These are phyloP conservation scores for Lanius collurio DNA, from an alignment of 2,113 vertebrate genomes.

Conservation along the genomic window DNA sequence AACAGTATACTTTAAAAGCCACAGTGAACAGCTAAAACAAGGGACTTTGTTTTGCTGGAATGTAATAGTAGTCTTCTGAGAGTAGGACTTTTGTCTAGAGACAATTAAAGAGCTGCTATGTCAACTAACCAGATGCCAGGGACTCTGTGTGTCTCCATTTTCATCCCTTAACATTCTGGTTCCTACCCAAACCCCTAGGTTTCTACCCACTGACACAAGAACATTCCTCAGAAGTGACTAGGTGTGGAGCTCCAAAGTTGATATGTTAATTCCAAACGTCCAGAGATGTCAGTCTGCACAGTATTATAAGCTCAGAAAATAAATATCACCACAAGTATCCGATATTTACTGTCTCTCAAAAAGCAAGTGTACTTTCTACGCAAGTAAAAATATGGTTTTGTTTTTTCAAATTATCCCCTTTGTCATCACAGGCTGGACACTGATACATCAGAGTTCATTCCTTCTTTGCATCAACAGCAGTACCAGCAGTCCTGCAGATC, in stretches of 20 bases:
- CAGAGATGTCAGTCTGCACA: neutral
- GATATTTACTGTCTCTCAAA: neutral
- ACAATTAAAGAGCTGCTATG: neutral
- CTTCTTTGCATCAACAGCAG: neutral
- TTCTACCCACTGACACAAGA: neutral
- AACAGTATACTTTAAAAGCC: neutral
- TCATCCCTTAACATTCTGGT: neutral
- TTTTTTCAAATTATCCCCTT: neutral
- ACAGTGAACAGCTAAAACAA: neutral
- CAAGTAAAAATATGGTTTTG: neutral
- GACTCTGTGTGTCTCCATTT: neutral
- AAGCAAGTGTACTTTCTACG: neutral
- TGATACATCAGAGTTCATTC: neutral
- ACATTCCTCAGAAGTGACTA: neutral
- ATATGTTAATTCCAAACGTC: neutral
- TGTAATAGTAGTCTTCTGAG: neutral
- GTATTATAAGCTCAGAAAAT: neutral
- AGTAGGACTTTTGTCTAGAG: neutral
- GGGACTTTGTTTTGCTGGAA: slow-evolving; percentile 5
- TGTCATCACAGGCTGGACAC: neutral
- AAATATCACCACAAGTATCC: neutral
- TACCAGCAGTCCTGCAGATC: neutral
- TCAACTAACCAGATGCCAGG: neutral
- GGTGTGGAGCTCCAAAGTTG: neutral
- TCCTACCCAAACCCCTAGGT: neutral